Evolutionary conservation across 2,113 vertebrate genomes (phyloP).

Genomic region (Mionectes macconnelli): DNA sequence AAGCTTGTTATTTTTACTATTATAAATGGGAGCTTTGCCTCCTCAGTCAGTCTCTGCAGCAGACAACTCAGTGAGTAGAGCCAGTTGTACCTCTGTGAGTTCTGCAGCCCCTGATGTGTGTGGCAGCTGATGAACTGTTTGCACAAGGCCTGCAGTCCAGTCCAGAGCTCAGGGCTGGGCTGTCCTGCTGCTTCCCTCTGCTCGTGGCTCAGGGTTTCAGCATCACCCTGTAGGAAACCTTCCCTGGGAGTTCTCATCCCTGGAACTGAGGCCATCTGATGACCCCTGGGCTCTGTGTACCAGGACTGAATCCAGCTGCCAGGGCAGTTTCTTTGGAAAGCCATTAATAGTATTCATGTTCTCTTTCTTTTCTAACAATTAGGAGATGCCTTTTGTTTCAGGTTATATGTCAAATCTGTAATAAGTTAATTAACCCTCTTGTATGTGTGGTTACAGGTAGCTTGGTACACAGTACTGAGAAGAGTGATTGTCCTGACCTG

Average conservation of each 20-base stretch:
- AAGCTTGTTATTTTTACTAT: not conserved
- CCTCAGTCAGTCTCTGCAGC: not conserved
- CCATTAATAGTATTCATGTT: not conserved
- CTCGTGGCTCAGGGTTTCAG: not conserved
- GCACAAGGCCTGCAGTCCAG: not conserved
- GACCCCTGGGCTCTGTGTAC: not conserved
- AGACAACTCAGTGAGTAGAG: not conserved
- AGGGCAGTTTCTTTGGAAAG: not conserved
- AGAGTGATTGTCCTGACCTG: not conserved
- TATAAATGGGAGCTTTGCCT: not conserved
- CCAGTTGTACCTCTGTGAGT: accelerated
- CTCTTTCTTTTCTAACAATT: not conserved
- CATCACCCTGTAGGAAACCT: not conserved
- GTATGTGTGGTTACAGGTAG: not conserved
- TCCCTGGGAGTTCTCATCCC: not conserved
- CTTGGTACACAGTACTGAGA: not conserved
- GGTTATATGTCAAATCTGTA: not conserved
- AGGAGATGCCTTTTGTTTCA: not conserved
- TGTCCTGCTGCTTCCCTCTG: not conserved
- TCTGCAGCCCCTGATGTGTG: accelerated
- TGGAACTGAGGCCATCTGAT: not conserved
- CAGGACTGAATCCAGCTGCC: not conserved
- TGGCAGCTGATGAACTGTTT: accelerated
- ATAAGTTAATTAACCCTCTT: not conserved
- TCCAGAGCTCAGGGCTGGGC: not conserved